Evolutionary conservation across 2,888 invertebrate genomes (phyloP).

Genomic region (Tiphia femorata): DNA sequence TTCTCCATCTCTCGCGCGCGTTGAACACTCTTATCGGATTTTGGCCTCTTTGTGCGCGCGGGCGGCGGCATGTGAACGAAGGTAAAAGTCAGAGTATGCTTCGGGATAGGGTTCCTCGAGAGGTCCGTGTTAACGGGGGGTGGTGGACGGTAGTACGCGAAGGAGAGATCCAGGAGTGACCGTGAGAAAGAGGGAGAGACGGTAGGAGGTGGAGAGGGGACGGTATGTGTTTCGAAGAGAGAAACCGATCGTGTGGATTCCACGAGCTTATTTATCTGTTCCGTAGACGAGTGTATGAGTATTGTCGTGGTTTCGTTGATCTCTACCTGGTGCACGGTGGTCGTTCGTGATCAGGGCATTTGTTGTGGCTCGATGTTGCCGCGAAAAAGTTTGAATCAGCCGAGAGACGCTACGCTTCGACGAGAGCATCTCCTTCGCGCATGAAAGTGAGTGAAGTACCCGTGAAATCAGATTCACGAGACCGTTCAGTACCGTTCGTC

Average conservation of each 20-base stretch:
- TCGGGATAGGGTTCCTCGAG: too few species aligned
- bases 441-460: constrained; percentile 25
- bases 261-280: constrained; percentile 31
- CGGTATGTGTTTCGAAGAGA: constrained; percentile 38
- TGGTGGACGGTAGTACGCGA: constrained; percentile 20
- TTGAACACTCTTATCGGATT: constrained; percentile 4
- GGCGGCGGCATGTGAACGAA: constrained; percentile 1
- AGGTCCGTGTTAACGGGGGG: constrained; percentile 34
- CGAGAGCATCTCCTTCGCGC: constrained; percentile 38
- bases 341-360: constrained; percentile 11
- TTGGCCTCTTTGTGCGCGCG: not conserved
- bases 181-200: constrained; percentile 22
- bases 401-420: constrained; percentile 27
- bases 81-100: too few species aligned
- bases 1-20: not conserved
- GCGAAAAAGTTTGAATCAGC: constrained; percentile 24
- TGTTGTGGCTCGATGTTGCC: constrained; percentile 23
- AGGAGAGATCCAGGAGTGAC: not conserved
- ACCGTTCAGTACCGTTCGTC: constrained; percentile 26
- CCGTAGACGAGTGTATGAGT: constrained; percentile 26
- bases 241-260: constrained; percentile 37
- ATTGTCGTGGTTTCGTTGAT: constrained; percentile 13
- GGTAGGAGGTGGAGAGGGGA: constrained; percentile 20
- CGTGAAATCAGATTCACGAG: constrained; percentile 23
- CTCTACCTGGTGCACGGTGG: constrained; percentile 13